These are phyloP conservation scores for Junco hyemalis DNA, from an alignment of 2,113 vertebrate genomes.

Conservation along the genomic window DNA sequence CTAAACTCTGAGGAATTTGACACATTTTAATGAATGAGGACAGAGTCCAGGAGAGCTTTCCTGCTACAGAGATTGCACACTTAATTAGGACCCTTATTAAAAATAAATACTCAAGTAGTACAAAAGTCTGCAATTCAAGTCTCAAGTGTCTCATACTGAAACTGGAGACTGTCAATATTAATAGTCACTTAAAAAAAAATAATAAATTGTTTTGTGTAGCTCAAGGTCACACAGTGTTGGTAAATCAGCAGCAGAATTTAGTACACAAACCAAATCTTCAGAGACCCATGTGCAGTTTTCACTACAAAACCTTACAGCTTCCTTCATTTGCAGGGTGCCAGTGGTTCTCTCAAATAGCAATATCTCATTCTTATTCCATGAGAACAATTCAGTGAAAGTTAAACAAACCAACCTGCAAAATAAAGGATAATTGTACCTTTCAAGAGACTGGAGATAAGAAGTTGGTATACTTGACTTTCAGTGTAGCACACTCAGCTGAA, in stretches of 20 bases:
- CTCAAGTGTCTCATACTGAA: not conserved
- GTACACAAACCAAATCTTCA: not conserved
- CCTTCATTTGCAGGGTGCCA: conserved; percentile 9
- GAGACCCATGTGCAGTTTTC: not conserved
- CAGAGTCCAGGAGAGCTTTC: conserved; percentile 60
- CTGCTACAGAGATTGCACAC: conserved; percentile 29
- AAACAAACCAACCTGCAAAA: conserved; percentile 35
- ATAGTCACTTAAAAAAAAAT: not conserved
- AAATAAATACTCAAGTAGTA: conserved; percentile 43
- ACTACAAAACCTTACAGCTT: conserved; percentile 15
- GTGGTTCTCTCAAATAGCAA: not conserved
- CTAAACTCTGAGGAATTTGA: conserved; percentile 63
- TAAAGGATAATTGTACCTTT: conserved; percentile 15
- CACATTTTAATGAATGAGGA: conserved; percentile 66
- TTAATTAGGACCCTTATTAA: conserved; percentile 67
- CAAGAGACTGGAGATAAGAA: not conserved
- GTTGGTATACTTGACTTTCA: not conserved
- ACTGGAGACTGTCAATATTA: not conserved
- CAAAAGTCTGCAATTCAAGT: not conserved
- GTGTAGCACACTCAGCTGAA: not conserved
- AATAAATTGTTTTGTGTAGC: not conserved
- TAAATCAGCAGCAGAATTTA: not conserved
- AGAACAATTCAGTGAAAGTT: conserved; percentile 10
- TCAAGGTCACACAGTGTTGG: not conserved
- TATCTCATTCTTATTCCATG: conserved; percentile 20